Conservation (phyloP, 2,113 vertebrate genomes). For the Pituophis catenifer region DNA sequence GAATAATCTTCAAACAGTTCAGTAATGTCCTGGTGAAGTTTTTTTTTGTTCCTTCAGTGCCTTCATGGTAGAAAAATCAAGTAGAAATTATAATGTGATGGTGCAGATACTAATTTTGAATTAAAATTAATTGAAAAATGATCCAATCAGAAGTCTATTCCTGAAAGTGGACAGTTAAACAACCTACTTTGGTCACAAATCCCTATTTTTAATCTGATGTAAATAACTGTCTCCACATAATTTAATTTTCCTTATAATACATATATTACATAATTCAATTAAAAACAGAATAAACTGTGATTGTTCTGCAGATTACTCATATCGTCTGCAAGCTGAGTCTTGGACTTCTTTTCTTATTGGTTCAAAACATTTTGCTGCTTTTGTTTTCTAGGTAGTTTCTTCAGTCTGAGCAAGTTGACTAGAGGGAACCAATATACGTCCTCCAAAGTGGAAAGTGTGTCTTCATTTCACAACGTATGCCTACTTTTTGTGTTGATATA, state of each 20-base stretch:
- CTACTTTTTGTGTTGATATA: constrained; percentile 1
- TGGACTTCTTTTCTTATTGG: not conserved
- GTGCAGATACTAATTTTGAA: not conserved
- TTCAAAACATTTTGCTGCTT: not conserved
- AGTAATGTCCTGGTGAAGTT: not conserved
- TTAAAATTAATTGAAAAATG: not conserved
- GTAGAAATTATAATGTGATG: not conserved
- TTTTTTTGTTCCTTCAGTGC: not conserved
- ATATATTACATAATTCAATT: not conserved
- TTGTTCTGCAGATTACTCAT: not conserved
- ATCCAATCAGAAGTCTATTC: not conserved
- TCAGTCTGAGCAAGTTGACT: not conserved
- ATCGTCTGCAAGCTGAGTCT: not conserved
- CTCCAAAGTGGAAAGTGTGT: not conserved
- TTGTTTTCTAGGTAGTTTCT: not conserved
- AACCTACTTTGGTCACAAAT: not conserved
- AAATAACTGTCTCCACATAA: not conserved
- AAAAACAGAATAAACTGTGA: not conserved
- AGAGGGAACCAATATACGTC: fast-evolving
- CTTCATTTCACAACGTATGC: constrained; percentile 20
- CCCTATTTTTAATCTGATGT: not conserved
- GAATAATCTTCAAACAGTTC: not conserved
- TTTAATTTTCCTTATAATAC: not conserved
- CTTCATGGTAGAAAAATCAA: not conserved
- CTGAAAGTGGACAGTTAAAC: not conserved